Evolutionary conservation across 1,140 invertebrate genomes (phyloP), one percentile per base, ranked within the genome.

Genomic region (Achroia grisella): DNA sequence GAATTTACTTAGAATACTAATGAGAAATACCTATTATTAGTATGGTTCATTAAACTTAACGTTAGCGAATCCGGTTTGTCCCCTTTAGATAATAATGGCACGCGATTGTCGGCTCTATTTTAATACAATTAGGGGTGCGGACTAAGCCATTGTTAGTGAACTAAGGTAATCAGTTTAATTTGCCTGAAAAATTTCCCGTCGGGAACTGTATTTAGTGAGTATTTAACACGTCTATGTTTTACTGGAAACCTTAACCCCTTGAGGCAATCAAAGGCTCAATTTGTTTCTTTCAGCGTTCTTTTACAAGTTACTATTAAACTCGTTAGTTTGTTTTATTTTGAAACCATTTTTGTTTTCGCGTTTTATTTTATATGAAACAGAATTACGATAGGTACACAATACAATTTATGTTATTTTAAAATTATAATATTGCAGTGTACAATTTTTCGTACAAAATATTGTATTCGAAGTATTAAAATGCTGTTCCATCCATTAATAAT

Each of bases 1-100:
- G 29, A 9, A 10, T 42, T 23, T 13, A 10, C 39, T 48, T 35
- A 14, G 45, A 48, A 48, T 48, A 68, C 68, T 23, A 23, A 23
- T 23, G 17, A 3, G 6, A 23, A 3, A 3, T 6, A 23, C 17
- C 17, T 6, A 75, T 74, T 77, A 73, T 75, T 66, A 73, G 63
- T 62, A 62, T 63, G 65, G 55, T 60, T 73, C 76, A 77, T 77
- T 80, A 77, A 65, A 77, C 72, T 80, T 71, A 70, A 75, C 63
- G 61, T 52, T 47, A 56, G 48, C 63, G 56, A 79, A 69, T 72
- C 57, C 59, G 63, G 45, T 51, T 23, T 57, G 55, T 68, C 48
- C 60, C 44, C 49, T 56, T 48, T 13, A 11, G 35, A 58, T 46
- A 50, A 46, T 47, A 39, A 39, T 39, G 58, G 34, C 52, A 63